Evolutionary conservation across 2,797 vertebrate species (phyloP).

Genomic region (Varecia variegata): DNA sequence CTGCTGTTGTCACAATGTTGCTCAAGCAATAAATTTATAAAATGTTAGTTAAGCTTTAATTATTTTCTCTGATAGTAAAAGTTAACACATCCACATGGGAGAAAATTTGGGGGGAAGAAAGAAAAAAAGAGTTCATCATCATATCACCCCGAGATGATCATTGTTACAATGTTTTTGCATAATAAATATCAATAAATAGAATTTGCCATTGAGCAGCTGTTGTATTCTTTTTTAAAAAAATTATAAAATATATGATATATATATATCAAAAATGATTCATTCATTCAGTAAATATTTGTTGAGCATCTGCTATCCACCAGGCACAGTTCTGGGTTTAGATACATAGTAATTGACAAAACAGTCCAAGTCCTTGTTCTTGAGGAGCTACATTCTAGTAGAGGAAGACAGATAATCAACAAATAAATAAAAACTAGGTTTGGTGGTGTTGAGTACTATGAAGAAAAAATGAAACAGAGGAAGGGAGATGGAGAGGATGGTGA

Average conservation of each 20-base stretch:
- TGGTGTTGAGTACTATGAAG: not conserved
- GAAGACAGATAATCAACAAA: not conserved
- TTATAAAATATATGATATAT: not conserved
- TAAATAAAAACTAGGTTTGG: not conserved
- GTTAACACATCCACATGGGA: not conserved
- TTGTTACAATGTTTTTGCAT: not conserved
- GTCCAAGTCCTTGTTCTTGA: not conserved
- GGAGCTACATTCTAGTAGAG: not conserved
- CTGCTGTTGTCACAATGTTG: constrained; percentile 1
- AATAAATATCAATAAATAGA: not conserved
- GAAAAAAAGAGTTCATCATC: not conserved
- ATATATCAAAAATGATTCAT: constrained; percentile 7
- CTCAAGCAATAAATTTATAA: constrained; percentile 36
- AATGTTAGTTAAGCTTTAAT: not conserved
- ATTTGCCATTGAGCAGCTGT: not conserved
- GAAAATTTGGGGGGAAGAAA: not conserved
- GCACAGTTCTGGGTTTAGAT: not conserved
- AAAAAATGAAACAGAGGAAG: not conserved
- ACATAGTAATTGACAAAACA: not conserved
- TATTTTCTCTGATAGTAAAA: not conserved
- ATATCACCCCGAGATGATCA: not conserved
- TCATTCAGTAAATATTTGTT: not conserved
- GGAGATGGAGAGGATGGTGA: not conserved
- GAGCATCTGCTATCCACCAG: not conserved
- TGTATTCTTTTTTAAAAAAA: not conserved